phyloP scores from a whole-genome alignment of 2,888 invertebrate genomes.

The Epinotia nisella region DNA sequence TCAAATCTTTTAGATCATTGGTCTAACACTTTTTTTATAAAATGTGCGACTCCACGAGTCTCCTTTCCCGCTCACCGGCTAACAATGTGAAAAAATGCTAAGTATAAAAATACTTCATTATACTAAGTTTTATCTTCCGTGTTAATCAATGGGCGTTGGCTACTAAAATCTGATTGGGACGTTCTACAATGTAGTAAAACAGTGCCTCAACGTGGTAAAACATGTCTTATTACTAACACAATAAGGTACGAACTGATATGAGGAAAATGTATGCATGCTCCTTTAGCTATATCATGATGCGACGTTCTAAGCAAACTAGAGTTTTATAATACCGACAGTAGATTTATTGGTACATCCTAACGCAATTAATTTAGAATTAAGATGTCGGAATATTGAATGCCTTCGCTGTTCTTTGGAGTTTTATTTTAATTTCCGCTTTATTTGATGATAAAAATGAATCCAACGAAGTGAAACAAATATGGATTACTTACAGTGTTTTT shows the following conservation, averaged over 20 bases:
- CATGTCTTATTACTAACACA: slow-evolving; percentile 24
- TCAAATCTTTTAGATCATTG: no score
- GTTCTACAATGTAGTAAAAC: slow-evolving; percentile 52
- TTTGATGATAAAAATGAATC: slow-evolving; percentile 31
- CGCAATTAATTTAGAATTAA: slow-evolving; percentile 74
- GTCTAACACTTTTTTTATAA: neutral
- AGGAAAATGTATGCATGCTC: slow-evolving; percentile 29
- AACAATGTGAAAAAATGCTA: slow-evolving; percentile 78
- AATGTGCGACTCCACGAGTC: slow-evolving; percentile 46
- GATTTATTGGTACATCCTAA: slow-evolving; percentile 74
- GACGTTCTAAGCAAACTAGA: slow-evolving; percentile 67
- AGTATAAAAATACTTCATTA: slow-evolving; percentile 80
- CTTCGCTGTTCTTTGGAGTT: slow-evolving; percentile 49
- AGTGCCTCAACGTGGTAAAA: slow-evolving; percentile 37
- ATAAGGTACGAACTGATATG: slow-evolving; percentile 50
- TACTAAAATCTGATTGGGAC: slow-evolving; percentile 64
- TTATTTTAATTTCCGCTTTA: slow-evolving; percentile 44
- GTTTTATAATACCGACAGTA: slow-evolving; percentile 68
- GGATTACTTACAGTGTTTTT: slow-evolving; percentile 15
- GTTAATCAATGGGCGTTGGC: slow-evolving; percentile 79
- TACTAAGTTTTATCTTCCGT: slow-evolving; percentile 73
- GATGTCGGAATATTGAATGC: slow-evolving; percentile 62
- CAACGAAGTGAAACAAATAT: slow-evolving; percentile 29
- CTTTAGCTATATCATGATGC: slow-evolving; percentile 50
- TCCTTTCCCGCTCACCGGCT: slow-evolving; percentile 60